Evolutionary conservation across 2,888 invertebrate genomes (phyloP), one percentile per base, ranked within the genome.

Genomic region (Hypselothyrea guttata): DNA sequence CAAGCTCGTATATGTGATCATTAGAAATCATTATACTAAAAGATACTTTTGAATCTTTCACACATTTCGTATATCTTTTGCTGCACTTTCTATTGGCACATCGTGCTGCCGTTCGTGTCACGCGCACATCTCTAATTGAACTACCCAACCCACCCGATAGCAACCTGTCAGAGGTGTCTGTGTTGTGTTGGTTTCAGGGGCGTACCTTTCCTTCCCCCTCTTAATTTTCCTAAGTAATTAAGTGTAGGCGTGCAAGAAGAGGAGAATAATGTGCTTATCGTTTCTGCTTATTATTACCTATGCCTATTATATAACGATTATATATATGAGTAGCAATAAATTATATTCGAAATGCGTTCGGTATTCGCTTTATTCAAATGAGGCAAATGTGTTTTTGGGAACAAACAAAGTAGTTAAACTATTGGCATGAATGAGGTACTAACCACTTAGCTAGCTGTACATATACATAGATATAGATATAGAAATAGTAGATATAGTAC

Each of bases 371-470:
- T 66, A 71, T 65, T 48, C 48, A 65, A 75, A 59, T 62, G 64
- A 61, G 64, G 62, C 67, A 71, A 82, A 83, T 79, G 89, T 85
- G 87, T 69, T 88, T 88, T 88, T 88, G 89, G 88, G 89, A 88
- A 86, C 89, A 88, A 22, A 89, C 87, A 78, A 86, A 76, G 83
- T 88, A 88, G 88, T 86, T 87, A 81, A 87, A 82, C 71, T 74
- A 84, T 84, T 83, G 69, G 79, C 62, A 60, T 71, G 61, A 53
- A 71, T 59, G 59, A 63, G 58, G 64, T 68, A 52, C 34, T 64
- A 53, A 57, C 59, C 63, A 68, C 55, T 52, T 62, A 73, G 41
- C 51, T 71, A 77, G 63, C 65, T 71, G 38, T 38, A 22, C 16
- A 34, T 37, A 18, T 18, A 18, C 37, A 9, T 9, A 37, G n/a